Percentiles rank a stretch among this genome's conserved stretches.
Conservation (phyloP, 2,113 vertebrate genomes). For the Nibea coibor region DNA sequence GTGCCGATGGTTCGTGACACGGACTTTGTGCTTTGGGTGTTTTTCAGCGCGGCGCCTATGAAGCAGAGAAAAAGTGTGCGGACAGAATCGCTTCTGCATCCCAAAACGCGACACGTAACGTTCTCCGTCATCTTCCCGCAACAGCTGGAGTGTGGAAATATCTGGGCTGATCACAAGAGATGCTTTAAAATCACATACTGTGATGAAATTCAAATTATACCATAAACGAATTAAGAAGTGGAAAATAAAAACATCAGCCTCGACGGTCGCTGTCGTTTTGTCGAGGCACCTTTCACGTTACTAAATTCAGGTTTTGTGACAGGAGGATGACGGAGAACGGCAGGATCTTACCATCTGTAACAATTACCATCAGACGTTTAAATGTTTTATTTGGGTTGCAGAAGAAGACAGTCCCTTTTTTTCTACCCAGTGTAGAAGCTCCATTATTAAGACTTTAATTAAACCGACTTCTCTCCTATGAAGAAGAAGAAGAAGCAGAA, state of each 20-base stretch:
- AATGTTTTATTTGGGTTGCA: conserved; percentile 49
- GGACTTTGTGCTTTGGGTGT: conserved; percentile 58
- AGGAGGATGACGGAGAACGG: conserved; percentile 9
- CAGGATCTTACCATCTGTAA: background rate
- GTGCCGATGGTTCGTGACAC: background rate
- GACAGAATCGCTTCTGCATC: conserved; percentile 42
- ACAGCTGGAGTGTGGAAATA: conserved; percentile 1
- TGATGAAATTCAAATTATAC: background rate
- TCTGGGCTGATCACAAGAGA: background rate
- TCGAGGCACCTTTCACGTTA: too few species aligned
- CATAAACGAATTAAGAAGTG: background rate
- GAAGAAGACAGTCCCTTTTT: conserved; percentile 41
- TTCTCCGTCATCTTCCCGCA: background rate
- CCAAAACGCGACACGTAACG: conserved; percentile 9
- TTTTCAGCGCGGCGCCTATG: conserved; percentile 10
- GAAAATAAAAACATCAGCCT: conserved; percentile 1
- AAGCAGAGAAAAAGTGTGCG: conserved; percentile 46
- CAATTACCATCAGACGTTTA: background rate
- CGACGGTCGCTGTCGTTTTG: too few species aligned
- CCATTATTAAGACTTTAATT: conserved; percentile 33
- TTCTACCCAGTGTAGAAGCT: conserved; percentile 43
- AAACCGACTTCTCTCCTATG: background rate
- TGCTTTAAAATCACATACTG: background rate
- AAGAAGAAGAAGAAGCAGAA: background rate
- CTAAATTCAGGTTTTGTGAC: too few species aligned